Evolutionary conservation across 1,140 invertebrate genomes (phyloP).

Genomic region (Drosophila bocki): DNA sequence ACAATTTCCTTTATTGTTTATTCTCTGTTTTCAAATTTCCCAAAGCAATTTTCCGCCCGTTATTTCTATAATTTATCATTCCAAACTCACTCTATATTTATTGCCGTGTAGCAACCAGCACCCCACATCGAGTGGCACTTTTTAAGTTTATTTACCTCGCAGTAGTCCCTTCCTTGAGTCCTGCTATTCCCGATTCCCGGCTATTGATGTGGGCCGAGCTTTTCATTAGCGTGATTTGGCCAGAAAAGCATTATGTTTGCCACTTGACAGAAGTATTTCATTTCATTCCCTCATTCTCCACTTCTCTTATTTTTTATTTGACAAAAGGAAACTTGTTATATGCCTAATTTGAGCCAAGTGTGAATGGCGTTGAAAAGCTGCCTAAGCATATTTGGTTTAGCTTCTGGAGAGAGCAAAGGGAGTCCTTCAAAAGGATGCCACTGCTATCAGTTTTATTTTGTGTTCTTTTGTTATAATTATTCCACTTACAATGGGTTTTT

Average conservation of each 20-base stretch:
- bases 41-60: background rate
- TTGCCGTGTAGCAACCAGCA: background rate
- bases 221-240: constrained; percentile 79
- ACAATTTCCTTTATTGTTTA: background rate
- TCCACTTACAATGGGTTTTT: constrained; percentile 1
- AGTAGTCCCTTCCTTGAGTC: constrained; percentile 59
- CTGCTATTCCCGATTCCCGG: constrained; percentile 26
- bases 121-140: constrained; percentile 63
- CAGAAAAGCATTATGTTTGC: constrained; percentile 64
- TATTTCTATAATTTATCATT: background rate
- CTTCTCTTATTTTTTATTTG: constrained; percentile 14
- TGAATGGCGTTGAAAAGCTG: constrained; percentile 28
- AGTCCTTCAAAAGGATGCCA: constrained; percentile 33
- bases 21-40: background rate
- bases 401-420: background rate
- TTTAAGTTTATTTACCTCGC: constrained; percentile 80
- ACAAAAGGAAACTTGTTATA: constrained; percentile 49
- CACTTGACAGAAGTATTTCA: constrained; percentile 39
- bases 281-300: constrained; percentile 2
- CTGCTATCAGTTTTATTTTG: constrained; percentile 1
- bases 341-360: constrained; percentile 55
- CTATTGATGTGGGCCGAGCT: constrained; percentile 67
- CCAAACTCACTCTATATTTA: background rate
- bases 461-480: constrained; percentile 28
- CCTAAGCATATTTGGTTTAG: constrained; percentile 39